Conservation (phyloP, 2,888 invertebrate species). For the Melipona beecheii region DNA sequence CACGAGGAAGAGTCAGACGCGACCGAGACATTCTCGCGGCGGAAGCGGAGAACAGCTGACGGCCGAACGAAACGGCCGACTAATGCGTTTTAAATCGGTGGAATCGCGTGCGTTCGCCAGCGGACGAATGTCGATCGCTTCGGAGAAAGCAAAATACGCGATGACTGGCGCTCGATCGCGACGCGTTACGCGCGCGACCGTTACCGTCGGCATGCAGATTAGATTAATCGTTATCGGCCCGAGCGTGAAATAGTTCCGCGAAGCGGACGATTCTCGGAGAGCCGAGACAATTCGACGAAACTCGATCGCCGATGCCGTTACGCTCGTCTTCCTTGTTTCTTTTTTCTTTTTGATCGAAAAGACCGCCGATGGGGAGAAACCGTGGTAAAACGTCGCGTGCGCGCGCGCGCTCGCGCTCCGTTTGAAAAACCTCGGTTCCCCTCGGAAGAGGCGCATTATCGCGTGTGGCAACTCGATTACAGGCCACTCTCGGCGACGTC, state of each 20-base stretch:
- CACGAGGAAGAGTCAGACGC: not conserved
- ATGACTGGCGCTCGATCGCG: not conserved
- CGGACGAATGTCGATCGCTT: not conserved
- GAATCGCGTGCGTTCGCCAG: slow-evolving; percentile 3
- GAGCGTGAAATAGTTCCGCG: not conserved
- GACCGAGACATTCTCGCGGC: not conserved
- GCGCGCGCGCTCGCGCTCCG: not conserved
- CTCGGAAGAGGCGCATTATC: slow-evolving; percentile 56
- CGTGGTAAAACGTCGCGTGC: slow-evolving; percentile 28
- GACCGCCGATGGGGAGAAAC: slow-evolving; percentile 43
- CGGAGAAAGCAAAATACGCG: slow-evolving; percentile 34
- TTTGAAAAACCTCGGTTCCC: slow-evolving; percentile 4
- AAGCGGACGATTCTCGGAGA: slow-evolving; percentile 15
- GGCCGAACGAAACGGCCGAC: not conserved
- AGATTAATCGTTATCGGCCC: slow-evolving; percentile 23
- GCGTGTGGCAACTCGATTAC: slow-evolving; percentile 57
- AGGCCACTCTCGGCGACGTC: slow-evolving; percentile 47
- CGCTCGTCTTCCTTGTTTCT: not conserved
- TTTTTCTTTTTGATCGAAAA: slow-evolving; percentile 44
- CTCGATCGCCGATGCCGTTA: slow-evolving; percentile 35
- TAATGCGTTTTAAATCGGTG: slow-evolving; percentile 30
- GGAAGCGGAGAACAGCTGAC: slow-evolving; percentile 30
- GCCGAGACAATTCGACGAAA: not conserved
- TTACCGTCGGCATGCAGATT: not conserved
- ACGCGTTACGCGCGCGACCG: not conserved